Base-by-base conservation (phyloP, 2,797 vertebrate species). In the Taeniopygia guttata region DNA sequence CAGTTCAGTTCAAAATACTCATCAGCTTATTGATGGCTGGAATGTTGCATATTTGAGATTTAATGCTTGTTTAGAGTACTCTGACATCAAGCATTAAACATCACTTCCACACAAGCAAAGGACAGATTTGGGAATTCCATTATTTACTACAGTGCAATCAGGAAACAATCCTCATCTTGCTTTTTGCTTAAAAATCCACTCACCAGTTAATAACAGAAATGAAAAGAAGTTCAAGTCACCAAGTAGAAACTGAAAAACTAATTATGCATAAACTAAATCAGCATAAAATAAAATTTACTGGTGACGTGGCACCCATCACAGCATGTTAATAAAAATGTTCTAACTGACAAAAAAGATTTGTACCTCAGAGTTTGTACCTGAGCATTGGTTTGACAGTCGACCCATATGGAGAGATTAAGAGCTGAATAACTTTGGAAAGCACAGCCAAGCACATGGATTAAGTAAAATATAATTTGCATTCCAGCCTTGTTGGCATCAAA, bases 341-440 rank as follows among this genome's bases (percentile, higher is more conserved):
- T 12, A 69, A 54, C 55, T 93, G 80, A 59, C 90, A 87, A 69
- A 45, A 56, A 84, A 73, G 52, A 91, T 87, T 90, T 79, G 34
- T n/a, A 46, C 40, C 52, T 59, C 40, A 15, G 13, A 67, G 34
- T 78, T 52, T 60, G 73, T 77, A 64, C 70, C 76, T 46, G 90
- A 94, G 62, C 51, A 90, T 38, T 56, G 9, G 43, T 91, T 76
- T 32, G 36, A 88, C 59, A 95, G 66, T 86, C 45, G 83, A 66
- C 45, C 46, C 80, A 86, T 66, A 83, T 12, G 46, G 78, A 72
- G 8, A 94, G 92, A 96, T 85, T 81, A 95, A 93, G 42, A 79
- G 54, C 68, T 89, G 96, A 84, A 97, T 96, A 95, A 77, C 64
- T 96, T 92, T 83, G 62, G 66, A 96, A 96, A 93, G 69, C 49